Base-by-base conservation (phyloP, 2,797 vertebrate genomes). In the Nyctalus aviator region DNA sequence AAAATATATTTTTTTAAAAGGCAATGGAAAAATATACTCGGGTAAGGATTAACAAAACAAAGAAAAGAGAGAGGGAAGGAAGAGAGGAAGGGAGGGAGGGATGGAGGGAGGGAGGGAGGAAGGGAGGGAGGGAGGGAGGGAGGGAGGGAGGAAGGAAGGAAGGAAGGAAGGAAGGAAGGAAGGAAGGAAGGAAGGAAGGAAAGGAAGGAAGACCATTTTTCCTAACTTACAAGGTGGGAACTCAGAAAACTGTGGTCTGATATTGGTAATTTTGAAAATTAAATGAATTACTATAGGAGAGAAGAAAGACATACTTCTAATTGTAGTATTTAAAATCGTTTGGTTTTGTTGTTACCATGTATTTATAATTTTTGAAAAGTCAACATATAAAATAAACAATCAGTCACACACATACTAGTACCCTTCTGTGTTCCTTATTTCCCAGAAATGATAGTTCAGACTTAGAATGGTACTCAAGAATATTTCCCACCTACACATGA, bases 341-440 rank as follows among this genome's bases (percentile, higher is more conserved):
- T 66, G 59, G 30, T 44, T 69, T 32, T 69, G 23, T 57, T 48
- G 14, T 72, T 72, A 35, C 62, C 44, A 69, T 46, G 21, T 41
- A 27, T 35, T 35, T 93, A 20, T 12, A 48, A 20, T 57, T 82
- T 88, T 76, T 88, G 23, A 88, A 73, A 88, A 93, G 48, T 59
- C 59, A 50, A 35, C 72, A 27, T 50, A 68, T 50, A 71, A 93
- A 84, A 35, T 44, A 76, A 84, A 27, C 55, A 66, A 73, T 6
- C 85, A 84, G 59, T 9, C 48, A 35, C 27, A 53, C 12, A 9
- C 32, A n/a, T n/a, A 21, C 21, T 55, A 55, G 21, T 55, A n/a
- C 10, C 27, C 62, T 53, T 82, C 73, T 41, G 69, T 44, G 25
- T 30, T 68, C 18, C 32, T 35, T 50, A 50, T 64, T 81, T 75